Evolutionary conservation across 2,113 vertebrate species (phyloP), one percentile per base, ranked within the genome.

Genomic region (Oryctolagus cuniculus): DNA sequence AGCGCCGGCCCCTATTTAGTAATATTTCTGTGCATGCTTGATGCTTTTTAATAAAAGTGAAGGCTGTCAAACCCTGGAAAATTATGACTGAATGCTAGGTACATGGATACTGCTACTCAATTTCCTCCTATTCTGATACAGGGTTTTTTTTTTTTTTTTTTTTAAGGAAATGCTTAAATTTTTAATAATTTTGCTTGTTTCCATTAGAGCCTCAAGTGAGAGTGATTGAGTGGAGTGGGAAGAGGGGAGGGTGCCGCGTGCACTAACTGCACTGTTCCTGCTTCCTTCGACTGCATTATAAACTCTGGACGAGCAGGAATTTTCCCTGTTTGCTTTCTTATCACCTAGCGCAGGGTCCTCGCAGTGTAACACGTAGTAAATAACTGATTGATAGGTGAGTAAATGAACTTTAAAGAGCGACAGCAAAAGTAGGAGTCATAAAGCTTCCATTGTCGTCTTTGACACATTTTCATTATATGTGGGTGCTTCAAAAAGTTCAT

Each of bases 351-450:
- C 31, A 64, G 55, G 51, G 38, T 74, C 44, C n/a, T 74, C 17
- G 11, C n/a, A 49, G 4, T 9, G 49, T 67, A 25, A 17, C 24
- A 10, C 8, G 21, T 24, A 3, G 63, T 85, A 63, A 79, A 72
- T 75, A 44, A 78, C 27, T 63, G 36, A 29, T 67, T 34, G 61
- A 72, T 36, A 44, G 19, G 89, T 44, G 70, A 87, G 70, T 66
- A 83, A 73, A 67, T 93, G 22, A 83, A 55, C 67, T 81, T 89
- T 21, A 73, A 89, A 86, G 86, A 58, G 67, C 63, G 61, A 55
- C 63, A 34, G n/a, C 67, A n/a, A 84, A 84, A 34, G 87, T 77
- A 24, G 6, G 44, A 44, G 77, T 58, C 8, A 17, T 2, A 69
- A 11, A 53, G 67, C 61, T 69, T 78, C 72, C 2, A 86, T 86